A percentile compares a stretch with the other conserved stretches of the same genome.
phyloP scores from a whole-genome alignment of 2,113 vertebrate genomes.

The Corydoras sp. region DNA sequence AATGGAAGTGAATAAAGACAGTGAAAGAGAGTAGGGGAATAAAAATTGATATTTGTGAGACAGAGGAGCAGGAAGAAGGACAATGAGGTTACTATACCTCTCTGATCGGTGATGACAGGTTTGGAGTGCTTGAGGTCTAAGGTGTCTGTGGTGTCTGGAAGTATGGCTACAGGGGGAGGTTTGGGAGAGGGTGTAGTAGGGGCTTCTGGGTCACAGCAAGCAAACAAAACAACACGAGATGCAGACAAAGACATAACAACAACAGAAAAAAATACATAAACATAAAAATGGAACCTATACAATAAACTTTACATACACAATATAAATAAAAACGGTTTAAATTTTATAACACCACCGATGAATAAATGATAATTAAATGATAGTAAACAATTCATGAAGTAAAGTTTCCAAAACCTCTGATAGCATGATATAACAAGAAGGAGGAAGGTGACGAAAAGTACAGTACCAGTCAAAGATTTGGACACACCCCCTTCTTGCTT shows the following conservation, averaged over 20 bases:
- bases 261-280: conserved; percentile 23
- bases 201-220: conserved; percentile 78
- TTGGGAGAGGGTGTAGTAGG: conserved; percentile 90
- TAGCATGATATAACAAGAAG: too few species aligned
- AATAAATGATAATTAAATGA: conserved; percentile 16
- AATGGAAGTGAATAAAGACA: neutral
- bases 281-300: conserved; percentile 34
- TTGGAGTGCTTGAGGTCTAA: conserved; percentile 84
- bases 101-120: conserved; percentile 77
- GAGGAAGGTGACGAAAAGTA: neutral
- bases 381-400: conserved; percentile 18
- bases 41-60: neutral
- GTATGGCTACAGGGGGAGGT: conserved; percentile 86
- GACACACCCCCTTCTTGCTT: too few species aligned
- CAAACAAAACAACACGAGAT: conserved; percentile 43
- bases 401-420: neutral
- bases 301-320: conserved; percentile 12
- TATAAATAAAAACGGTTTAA: conserved; percentile 27
- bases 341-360: neutral
- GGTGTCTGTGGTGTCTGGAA: conserved; percentile 85
- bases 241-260: conserved; percentile 26
- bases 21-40: neutral
- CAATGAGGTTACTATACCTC: conserved; percentile 81
- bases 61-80: conserved; percentile 17
- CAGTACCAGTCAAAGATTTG: neutral